A percentile compares a stretch with the other conserved stretches of the same genome.
Conservation (phyloP, 2,888 invertebrate species). For the Noctua pronuba region DNA sequence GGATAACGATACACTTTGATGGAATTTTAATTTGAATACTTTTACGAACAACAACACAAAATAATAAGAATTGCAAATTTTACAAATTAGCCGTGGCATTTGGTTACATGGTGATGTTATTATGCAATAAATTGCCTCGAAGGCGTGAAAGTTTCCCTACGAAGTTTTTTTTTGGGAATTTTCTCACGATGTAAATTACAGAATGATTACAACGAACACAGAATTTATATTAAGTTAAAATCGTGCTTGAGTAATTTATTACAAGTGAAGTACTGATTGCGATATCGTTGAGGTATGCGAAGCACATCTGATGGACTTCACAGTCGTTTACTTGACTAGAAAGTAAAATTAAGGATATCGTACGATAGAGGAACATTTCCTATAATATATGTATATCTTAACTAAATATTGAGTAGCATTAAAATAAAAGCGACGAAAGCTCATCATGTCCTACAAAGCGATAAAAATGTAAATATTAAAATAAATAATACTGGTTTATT, state of each 20-base stretch:
- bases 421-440: conserved; percentile 26
- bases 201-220: conserved; percentile 37
- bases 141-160: conserved; percentile 50
- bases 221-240: conserved; percentile 41
- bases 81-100: conserved; percentile 43
- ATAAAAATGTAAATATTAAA: conserved; percentile 31
- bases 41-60: conserved; percentile 40
- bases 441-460: neutral
- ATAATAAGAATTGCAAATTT: conserved; percentile 58
- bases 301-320: conserved; percentile 39
- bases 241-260: conserved; percentile 45
- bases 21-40: conserved; percentile 42
- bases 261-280: conserved; percentile 35
- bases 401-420: conserved; percentile 26
- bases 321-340: conserved; percentile 63
- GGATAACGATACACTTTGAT: conserved; percentile 26
- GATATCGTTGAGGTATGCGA: conserved; percentile 33
- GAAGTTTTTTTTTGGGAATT: conserved; percentile 43
- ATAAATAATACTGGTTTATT: conserved; percentile 61
- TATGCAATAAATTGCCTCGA: conserved; percentile 44
- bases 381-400: conserved; percentile 34
- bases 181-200: conserved; percentile 48
- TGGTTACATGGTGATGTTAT: conserved; percentile 48
- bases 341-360: conserved; percentile 46
- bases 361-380: conserved; percentile 50